phyloP scores from a whole-genome alignment of 2,888 invertebrate species.

The Orthosia incerta region DNA sequence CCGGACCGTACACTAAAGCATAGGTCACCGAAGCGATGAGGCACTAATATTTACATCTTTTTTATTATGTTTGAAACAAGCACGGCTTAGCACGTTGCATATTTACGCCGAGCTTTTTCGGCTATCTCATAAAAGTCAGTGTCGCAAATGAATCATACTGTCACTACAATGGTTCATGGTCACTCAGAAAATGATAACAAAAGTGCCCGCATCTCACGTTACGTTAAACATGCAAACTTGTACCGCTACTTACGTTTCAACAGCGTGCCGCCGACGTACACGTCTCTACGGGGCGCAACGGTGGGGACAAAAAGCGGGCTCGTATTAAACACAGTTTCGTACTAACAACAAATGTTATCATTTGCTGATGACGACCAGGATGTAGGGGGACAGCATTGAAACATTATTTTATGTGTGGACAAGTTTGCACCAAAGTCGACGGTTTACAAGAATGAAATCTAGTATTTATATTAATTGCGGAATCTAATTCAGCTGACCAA shows the following conservation, averaged over 20 bases:
- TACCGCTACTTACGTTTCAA: slow-evolving; percentile 85
- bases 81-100: background rate
- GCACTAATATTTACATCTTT: background rate
- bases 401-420: background rate
- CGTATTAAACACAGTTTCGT: slow-evolving; percentile 67
- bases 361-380: slow-evolving; percentile 75
- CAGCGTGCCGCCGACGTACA: slow-evolving; percentile 81
- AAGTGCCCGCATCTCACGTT: slow-evolving; percentile 72
- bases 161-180: slow-evolving; percentile 67
- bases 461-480: background rate
- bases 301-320: slow-evolving; percentile 78
- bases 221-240: slow-evolving; percentile 71
- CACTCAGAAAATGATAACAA: slow-evolving; percentile 87
- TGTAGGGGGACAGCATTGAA: slow-evolving; percentile 1
- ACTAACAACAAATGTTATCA: slow-evolving; percentile 79
- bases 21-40: slow-evolving; percentile 22
- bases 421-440: background rate
- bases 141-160: slow-evolving; percentile 41
- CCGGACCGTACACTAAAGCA: slow-evolving; percentile 17
- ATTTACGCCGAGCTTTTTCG: background rate
- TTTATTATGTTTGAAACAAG: slow-evolving; percentile 3
- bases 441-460: background rate
- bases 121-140: slow-evolving; percentile 3
- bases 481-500: slow-evolving; percentile 11
- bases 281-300: slow-evolving; percentile 80